Evolutionary conservation across 2,888 invertebrate genomes (phyloP).

Genomic region (Xanthia icteritia): DNA sequence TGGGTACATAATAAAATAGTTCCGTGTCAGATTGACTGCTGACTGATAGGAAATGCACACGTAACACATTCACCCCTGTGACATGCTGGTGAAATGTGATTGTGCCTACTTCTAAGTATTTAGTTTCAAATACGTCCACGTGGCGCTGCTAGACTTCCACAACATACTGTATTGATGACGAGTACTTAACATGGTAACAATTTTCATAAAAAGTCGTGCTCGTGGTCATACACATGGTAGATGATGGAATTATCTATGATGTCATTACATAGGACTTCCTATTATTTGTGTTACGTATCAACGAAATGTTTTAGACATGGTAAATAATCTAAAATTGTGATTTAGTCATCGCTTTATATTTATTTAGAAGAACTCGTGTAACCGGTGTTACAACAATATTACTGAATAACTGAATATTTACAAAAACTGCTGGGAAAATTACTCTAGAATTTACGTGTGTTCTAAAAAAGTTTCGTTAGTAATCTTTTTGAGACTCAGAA

Average conservation of each 20-base stretch:
- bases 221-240: not conserved
- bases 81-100: not conserved
- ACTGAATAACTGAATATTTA: slow-evolving; percentile 51
- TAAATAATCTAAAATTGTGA: slow-evolving; percentile 52
- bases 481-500: slow-evolving; percentile 21
- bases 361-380: slow-evolving; percentile 41
- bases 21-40: not conserved
- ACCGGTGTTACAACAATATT: slow-evolving; percentile 48
- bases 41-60: not conserved
- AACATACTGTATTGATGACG: slow-evolving; percentile 11
- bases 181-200: not conserved
- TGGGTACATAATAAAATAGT: not conserved
- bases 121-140: not conserved
- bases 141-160: not conserved
- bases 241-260: slow-evolving; percentile 55
- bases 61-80: not conserved
- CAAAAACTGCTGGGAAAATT: slow-evolving; percentile 25
- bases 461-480: slow-evolving; percentile 44
- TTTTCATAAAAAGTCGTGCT: slow-evolving; percentile 38
- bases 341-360: slow-evolving; percentile 55
- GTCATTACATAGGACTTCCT: slow-evolving; percentile 50
- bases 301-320: slow-evolving; percentile 48
- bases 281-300: slow-evolving; percentile 51
- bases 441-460: slow-evolving; percentile 27
- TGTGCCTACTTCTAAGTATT: not conserved